A percentile compares a stretch with the other conserved stretches of the same genome.
Evolutionary conservation across 1,140 invertebrate species (phyloP).

Genomic region (Neotoxoptera formosana): DNA sequence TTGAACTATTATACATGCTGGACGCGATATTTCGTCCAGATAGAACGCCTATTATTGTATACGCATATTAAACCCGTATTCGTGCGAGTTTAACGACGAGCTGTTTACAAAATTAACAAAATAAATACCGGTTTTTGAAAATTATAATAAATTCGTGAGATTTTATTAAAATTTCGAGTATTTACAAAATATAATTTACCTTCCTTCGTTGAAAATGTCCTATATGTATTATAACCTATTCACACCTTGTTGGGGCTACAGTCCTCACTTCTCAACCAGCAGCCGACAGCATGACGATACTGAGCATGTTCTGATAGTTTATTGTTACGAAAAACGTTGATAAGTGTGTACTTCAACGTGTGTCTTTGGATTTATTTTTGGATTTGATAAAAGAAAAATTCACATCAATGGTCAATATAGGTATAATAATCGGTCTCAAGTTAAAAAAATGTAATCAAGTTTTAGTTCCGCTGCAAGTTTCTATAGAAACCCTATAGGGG

Average conservation of each 20-base stretch:
- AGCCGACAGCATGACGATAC: neutral
- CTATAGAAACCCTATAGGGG: no score
- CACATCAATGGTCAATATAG: neutral
- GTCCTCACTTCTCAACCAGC: no score
- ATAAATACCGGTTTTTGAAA: constrained; percentile 8
- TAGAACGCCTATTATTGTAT: constrained; percentile 1
- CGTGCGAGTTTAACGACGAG: neutral
- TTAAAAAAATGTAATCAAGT: neutral
- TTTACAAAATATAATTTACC: neutral
- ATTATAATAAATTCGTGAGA: neutral
- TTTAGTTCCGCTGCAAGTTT: neutral
- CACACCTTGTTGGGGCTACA: neutral
- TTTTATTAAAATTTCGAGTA: neutral
- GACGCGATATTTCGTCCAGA: neutral
- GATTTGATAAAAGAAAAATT: no score
- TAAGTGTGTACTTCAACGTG: no score
- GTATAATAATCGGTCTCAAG: neutral
- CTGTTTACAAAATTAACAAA: neutral
- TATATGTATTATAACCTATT: neutral
- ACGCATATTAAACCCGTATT: neutral
- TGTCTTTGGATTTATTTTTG: no score
- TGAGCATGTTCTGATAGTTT: no score
- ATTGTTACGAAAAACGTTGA: no score
- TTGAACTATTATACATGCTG: neutral
- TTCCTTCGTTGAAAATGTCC: neutral